Evolutionary conservation across 1,140 invertebrate genomes (phyloP), one percentile per base, ranked within the genome.

Genomic region (Aphelinus certus): DNA sequence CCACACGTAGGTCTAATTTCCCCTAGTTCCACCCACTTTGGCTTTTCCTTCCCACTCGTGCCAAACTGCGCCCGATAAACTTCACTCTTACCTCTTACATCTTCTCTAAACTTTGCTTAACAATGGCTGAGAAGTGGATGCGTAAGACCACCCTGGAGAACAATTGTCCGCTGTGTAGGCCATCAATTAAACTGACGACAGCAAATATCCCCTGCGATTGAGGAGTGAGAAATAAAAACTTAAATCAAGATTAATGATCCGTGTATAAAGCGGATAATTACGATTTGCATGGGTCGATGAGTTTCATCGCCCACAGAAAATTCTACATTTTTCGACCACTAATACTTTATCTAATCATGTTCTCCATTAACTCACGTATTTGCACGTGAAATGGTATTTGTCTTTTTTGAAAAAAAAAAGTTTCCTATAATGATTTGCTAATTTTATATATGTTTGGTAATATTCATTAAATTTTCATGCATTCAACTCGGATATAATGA

Each of bases 241-340:
- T 73, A 51, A 65, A 55, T 55, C 61, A 77, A 78, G 78, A 80
- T 78, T 80, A 80, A 80, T 78, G 73, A 77, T 51, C 78, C 74
- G 75, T 74, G 75, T 78, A 79, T 80, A 75, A 79, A 80, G 75
- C 75, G 78, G 76, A 77, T 79, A 80, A 80, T 80, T 77, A 78
- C 75, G 71, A 78, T 67, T 60, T 68, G 51, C 73, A 68, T 77
- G 61, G 57, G 76, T 73, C 65, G 65, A 66, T 63, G 43, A 10
- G 2, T 10, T 45, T 26, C 26, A 26, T 26, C 26, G 26, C 26
- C 26, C 26, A 26, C 26, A 26, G 26, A 26, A 26, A 26, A 26
- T 26, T 26, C 26, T 26, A 26, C 26, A 26, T 26, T 26, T 26
- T 26, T 26, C 26, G 26, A 26, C 26, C 26, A 26, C 26, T 26